These are phyloP conservation scores for Fragum whitleyi DNA, from an alignment of 2,888 invertebrate species.

Conservation along the genomic window DNA sequence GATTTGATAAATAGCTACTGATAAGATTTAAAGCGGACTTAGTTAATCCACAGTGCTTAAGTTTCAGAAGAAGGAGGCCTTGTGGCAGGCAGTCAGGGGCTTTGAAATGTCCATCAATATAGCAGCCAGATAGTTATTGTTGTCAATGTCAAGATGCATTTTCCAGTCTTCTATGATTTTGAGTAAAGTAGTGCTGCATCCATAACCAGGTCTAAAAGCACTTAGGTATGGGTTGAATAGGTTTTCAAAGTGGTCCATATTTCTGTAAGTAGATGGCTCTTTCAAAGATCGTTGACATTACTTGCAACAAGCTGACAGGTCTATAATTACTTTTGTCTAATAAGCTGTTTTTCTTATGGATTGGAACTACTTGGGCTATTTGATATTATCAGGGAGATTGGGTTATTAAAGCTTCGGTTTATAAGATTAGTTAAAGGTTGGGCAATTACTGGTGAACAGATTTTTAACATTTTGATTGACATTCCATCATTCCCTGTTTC, in stretches of 20 bases:
- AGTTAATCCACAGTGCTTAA: constrained; percentile 20
- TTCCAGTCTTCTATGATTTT: constrained; percentile 38
- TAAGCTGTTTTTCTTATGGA: constrained; percentile 25
- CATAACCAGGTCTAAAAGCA: constrained; percentile 25
- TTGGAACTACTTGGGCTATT: constrained; percentile 6
- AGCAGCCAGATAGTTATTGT: constrained; percentile 32
- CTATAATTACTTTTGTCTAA: too few species aligned
- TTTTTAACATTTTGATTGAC: constrained; percentile 13
- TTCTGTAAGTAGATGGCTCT: too few species aligned
- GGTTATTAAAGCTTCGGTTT: not conserved
- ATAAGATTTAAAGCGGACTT: constrained; percentile 8
- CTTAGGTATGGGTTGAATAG: constrained; percentile 14
- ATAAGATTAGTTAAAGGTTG: not conserved
- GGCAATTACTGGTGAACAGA: not conserved
- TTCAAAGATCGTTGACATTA: too few species aligned
- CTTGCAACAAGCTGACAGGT: too few species aligned
- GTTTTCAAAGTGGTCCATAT: not conserved
- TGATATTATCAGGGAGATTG: not conserved
- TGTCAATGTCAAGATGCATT: constrained; percentile 6
- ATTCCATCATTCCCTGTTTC: constrained; percentile 13
- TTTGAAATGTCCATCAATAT: constrained; percentile 32
- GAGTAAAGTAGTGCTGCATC: constrained; percentile 28
- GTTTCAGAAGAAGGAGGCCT: constrained; percentile 9
- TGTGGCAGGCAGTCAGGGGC: constrained; percentile 20
- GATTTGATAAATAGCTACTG: constrained; percentile 23